phyloP scores from a whole-genome alignment of 2,888 invertebrate species.

The Melipona beecheii region DNA sequence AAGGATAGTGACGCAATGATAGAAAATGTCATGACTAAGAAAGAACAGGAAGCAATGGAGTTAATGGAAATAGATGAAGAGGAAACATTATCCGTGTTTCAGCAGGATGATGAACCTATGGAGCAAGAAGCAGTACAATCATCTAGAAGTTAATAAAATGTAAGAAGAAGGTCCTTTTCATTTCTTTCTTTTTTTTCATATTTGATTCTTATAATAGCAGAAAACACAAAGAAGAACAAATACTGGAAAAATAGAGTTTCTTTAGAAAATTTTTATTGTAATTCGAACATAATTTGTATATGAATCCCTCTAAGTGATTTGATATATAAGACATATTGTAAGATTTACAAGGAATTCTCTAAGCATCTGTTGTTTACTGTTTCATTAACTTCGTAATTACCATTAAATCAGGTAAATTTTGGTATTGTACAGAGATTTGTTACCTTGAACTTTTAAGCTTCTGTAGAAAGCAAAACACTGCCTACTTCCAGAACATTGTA shows the following conservation, averaged over 20 bases:
- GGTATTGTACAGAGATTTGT: constrained; percentile 60
- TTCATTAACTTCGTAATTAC: constrained; percentile 50
- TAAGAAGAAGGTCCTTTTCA: constrained; percentile 39
- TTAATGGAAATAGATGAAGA: constrained; percentile 82
- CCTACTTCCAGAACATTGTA: constrained; percentile 64
- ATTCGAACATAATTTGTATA: constrained; percentile 48
- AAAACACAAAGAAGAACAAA: constrained; percentile 34
- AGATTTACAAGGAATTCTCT: constrained; percentile 28
- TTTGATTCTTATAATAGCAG: constrained; percentile 54
- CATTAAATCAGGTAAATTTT: constrained; percentile 50
- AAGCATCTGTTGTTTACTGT: constrained; percentile 40
- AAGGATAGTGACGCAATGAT: constrained; percentile 50
- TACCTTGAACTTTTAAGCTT: constrained; percentile 61
- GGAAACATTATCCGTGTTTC: constrained; percentile 70
- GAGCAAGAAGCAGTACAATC: constrained; percentile 79
- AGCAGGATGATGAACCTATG: constrained; percentile 81
- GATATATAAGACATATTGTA: constrained; percentile 29
- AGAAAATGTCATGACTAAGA: constrained; percentile 58
- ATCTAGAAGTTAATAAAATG: constrained; percentile 79
- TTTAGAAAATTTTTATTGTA: constrained; percentile 36
- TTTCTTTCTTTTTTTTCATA: constrained; percentile 41
- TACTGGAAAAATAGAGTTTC: constrained; percentile 33
- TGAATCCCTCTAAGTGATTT: constrained; percentile 25
- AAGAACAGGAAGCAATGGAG: constrained; percentile 67
- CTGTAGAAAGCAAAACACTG: constrained; percentile 64